Evolutionary conservation across 2,113 vertebrate genomes (phyloP).

Genomic region (Fukomys damarensis): DNA sequence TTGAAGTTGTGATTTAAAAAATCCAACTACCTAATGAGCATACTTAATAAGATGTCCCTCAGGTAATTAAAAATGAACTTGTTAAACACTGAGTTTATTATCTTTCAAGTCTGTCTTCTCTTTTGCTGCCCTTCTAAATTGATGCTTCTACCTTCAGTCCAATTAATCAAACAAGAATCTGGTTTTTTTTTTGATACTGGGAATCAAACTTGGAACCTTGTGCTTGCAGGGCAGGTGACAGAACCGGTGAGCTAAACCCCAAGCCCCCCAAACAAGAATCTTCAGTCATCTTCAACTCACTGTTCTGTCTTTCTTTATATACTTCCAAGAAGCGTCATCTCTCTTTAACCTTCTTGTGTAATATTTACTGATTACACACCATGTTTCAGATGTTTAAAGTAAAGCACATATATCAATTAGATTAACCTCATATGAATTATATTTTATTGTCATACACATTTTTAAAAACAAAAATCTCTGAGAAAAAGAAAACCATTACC

Average conservation of each 20-base stretch:
- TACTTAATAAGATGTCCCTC: slow-evolving; percentile 14
- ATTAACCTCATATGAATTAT: neutral
- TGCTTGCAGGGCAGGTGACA: too few species aligned
- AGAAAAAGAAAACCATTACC: neutral
- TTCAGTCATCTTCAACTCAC: neutral
- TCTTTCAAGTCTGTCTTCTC: neutral
- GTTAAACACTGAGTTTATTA: neutral
- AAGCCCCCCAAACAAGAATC: too few species aligned
- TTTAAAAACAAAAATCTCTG: neutral
- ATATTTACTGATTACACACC: slow-evolving; percentile 10
- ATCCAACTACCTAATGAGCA: neutral
- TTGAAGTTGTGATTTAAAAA: slow-evolving; percentile 31
- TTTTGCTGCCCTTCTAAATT: slow-evolving; percentile 40
- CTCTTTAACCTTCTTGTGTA: neutral
- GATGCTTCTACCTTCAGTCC: neutral
- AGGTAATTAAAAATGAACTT: slow-evolving; percentile 54
- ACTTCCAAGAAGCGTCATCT: neutral
- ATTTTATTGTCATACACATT: neutral
- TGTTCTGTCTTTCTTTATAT: neutral
- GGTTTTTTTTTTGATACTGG: too few species aligned
- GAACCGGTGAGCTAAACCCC: too few species aligned
- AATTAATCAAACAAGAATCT: slow-evolving; percentile 1
- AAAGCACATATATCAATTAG: neutral
- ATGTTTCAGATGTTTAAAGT: neutral
- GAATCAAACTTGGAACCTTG: too few species aligned